These are phyloP conservation scores for Tetropium fuscum DNA, from an alignment of 2,888 invertebrate genomes.

Conservation along the genomic window DNA sequence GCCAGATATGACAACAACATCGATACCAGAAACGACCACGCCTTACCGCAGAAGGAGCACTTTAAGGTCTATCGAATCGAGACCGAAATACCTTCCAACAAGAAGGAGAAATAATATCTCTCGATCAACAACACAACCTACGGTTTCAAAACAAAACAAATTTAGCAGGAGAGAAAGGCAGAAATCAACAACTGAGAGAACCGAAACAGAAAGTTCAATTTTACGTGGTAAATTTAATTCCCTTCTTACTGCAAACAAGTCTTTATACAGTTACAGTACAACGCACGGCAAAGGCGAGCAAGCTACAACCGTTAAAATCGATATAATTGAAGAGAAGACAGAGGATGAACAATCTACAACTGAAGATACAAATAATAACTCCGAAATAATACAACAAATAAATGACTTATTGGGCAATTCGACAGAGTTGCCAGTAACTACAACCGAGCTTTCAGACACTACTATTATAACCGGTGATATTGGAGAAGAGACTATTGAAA, in stretches of 20 bases:
- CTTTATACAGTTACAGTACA: slow-evolving; percentile 42
- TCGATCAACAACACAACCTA: slow-evolving; percentile 38
- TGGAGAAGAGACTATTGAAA: background rate
- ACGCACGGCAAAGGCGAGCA: slow-evolving; percentile 31
- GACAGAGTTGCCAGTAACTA: no score
- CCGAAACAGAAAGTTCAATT: background rate
- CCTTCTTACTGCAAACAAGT: slow-evolving; percentile 34
- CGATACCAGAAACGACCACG: slow-evolving; percentile 37
- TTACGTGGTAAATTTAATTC: slow-evolving; percentile 23
- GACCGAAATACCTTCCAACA: slow-evolving; percentile 45
- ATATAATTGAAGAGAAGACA: slow-evolving; percentile 2
- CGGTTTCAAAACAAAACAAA: slow-evolving; percentile 31
- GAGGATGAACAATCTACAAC: slow-evolving; percentile 6
- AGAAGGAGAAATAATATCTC: slow-evolving; percentile 23
- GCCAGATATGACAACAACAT: slow-evolving; percentile 14
- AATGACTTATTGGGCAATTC: background rate
- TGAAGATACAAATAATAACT: slow-evolving; percentile 4
- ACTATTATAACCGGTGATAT: background rate
- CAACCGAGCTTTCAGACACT: slow-evolving; percentile 4
- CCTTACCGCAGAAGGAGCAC: slow-evolving; percentile 42
- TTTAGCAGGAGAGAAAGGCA: slow-evolving; percentile 37
- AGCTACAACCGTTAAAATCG: no score
- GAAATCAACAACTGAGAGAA: slow-evolving; percentile 31
- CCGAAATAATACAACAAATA: background rate
- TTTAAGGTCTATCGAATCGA: slow-evolving; percentile 41